Evolutionary conservation across 2,113 vertebrate genomes (phyloP).

Genomic region (Abramis brama): DNA sequence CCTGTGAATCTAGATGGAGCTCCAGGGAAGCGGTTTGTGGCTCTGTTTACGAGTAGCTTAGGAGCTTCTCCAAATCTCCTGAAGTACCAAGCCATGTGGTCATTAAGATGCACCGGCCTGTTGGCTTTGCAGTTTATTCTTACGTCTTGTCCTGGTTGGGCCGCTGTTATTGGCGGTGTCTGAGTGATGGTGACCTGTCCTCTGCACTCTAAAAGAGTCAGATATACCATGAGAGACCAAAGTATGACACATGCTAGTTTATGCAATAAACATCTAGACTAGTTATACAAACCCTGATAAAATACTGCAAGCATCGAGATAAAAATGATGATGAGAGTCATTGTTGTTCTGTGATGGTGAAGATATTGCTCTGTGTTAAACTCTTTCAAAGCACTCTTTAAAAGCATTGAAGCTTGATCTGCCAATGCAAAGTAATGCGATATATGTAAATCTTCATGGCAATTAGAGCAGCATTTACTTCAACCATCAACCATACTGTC

Average conservation of each 20-base stretch:
- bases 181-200: neutral
- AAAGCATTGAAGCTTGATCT: neutral
- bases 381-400: conserved; percentile 4
- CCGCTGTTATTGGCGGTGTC: neutral
- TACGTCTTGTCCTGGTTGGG: neutral
- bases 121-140: conserved; percentile 21
- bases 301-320: neutral
- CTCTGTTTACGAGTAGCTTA: neutral
- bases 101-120: neutral
- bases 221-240: neutral
- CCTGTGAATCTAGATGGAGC: neutral
- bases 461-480: neutral
- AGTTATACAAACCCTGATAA: conserved; percentile 20
- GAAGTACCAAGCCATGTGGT: conserved; percentile 2
- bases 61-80: neutral
- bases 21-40: neutral
- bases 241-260: neutral
- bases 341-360: conserved; percentile 13
- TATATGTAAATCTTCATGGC: neutral
- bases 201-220: conserved; percentile 1
- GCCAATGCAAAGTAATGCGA: neutral
- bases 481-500: no score
- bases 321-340: neutral
- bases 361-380: neutral
- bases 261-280: neutral